phyloP scores from a whole-genome alignment of 2,888 invertebrate species.

The Oeneis ivallda region DNA sequence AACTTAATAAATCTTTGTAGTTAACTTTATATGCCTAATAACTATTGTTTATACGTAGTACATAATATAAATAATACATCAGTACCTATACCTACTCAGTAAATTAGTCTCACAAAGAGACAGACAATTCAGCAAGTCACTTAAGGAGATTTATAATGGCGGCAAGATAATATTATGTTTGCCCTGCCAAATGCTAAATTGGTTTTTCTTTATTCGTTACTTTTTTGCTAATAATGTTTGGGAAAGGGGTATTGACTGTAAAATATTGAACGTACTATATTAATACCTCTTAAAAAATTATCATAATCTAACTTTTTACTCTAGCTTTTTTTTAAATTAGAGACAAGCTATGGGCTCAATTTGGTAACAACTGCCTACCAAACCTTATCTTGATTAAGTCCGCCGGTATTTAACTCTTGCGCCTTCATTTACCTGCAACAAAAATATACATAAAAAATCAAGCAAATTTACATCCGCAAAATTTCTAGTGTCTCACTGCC shows the following conservation, averaged over 20 bases:
- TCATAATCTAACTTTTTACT: too few species aligned
- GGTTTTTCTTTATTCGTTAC: slow-evolving; percentile 17
- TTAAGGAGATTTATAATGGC: slow-evolving; percentile 23
- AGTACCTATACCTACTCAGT: background rate
- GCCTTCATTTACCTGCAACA: background rate
- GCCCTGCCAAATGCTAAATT: slow-evolving; percentile 17
- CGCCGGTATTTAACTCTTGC: background rate
- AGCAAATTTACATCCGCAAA: too few species aligned
- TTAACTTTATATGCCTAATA: too few species aligned
- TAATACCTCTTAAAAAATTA: too few species aligned
- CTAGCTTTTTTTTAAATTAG: too few species aligned
- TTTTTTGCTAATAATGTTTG: slow-evolving; percentile 7
- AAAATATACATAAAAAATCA: background rate
- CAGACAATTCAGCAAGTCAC: slow-evolving; percentile 11
- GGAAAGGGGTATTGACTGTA: background rate
- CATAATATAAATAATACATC: background rate
- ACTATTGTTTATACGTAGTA: background rate
- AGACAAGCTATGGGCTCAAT: too few species aligned
- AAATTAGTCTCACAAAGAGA: background rate
- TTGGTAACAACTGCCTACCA: too few species aligned
- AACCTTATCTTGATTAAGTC: too few species aligned
- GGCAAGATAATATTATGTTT: slow-evolving; percentile 13
- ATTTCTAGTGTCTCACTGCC: too few species aligned
- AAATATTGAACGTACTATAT: too few species aligned
- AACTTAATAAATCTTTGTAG: too few species aligned